These are phyloP conservation scores for Drosophila arawakana DNA, from an alignment of 1,140 invertebrate genomes.

Conservation along the genomic window DNA sequence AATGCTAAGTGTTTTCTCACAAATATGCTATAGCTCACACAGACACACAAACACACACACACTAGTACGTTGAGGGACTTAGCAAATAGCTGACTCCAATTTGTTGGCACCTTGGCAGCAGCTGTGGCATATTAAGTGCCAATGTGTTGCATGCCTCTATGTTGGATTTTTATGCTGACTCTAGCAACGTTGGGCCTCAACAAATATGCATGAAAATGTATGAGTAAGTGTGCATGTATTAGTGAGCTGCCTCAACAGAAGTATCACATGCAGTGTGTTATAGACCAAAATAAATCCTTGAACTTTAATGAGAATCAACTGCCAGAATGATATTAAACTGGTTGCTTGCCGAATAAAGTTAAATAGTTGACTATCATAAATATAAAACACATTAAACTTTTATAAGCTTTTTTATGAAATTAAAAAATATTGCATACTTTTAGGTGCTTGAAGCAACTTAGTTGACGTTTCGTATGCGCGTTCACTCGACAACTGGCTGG, in stretches of 20 bases:
- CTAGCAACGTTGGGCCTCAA: not conserved
- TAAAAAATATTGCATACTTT: too few species aligned
- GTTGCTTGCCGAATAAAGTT: too few species aligned
- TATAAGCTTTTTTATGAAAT: too few species aligned
- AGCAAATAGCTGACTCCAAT: constrained; percentile 40
- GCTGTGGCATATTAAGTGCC: constrained; percentile 36
- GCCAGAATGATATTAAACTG: too few species aligned
- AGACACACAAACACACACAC: constrained; percentile 3
- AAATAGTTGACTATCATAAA: too few species aligned
- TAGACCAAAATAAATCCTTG: too few species aligned
- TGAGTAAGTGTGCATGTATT: not conserved
- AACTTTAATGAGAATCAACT: too few species aligned
- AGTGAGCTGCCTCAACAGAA: not conserved
- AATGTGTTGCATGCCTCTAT: constrained; percentile 40
- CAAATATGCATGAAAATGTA: not conserved
- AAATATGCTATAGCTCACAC: constrained; percentile 48
- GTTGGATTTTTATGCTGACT: constrained; percentile 5
- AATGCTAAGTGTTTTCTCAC: constrained; percentile 40
- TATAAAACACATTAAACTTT: too few species aligned
- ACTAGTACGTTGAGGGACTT: constrained; percentile 8
- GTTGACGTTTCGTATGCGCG: not conserved
- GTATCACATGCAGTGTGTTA: not conserved
- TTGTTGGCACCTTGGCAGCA: constrained; percentile 43
- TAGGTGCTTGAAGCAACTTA: too few species aligned
- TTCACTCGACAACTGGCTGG: not conserved